Percentiles rank a stretch among this genome's conserved stretches.
These are phyloP conservation scores for Cephonodes hylas DNA, from an alignment of 2,888 invertebrate species.

Conservation along the genomic window DNA sequence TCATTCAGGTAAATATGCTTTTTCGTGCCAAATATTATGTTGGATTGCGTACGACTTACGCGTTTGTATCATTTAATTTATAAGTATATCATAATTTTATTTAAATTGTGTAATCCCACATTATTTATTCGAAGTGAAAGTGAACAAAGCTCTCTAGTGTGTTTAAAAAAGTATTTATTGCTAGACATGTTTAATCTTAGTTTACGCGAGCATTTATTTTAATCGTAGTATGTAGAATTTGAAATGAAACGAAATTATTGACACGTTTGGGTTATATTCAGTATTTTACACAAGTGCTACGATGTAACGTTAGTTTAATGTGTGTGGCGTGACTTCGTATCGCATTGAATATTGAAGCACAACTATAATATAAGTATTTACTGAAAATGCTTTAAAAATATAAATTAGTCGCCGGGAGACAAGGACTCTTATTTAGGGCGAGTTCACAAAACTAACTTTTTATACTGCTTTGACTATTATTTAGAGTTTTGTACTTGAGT, in stretches of 20 bases:
- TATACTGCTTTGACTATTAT: conserved; percentile 27
- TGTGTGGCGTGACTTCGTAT: neutral
- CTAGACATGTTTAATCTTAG: conserved; percentile 20
- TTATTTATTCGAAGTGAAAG: conserved; percentile 32
- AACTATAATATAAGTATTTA: conserved; percentile 24
- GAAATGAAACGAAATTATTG: conserved; percentile 7
- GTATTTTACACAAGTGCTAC: neutral
- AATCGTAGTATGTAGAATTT: conserved; percentile 18
- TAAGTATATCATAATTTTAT: conserved; percentile 17
- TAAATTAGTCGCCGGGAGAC: conserved; percentile 26
- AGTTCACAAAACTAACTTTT: conserved; percentile 29
- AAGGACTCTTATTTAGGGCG: neutral
- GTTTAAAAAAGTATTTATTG: conserved; percentile 63
- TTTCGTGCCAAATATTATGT: conserved; percentile 44
- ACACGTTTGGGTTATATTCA: neutral
- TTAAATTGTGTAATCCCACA: conserved; percentile 30
- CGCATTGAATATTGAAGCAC: conserved; percentile 18
- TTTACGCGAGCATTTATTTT: conserved; percentile 1
- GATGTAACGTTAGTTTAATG: neutral
- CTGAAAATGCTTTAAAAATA: conserved; percentile 42
- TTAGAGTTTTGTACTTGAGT: conserved; percentile 31
- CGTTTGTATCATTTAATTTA: conserved; percentile 19
- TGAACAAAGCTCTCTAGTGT: conserved; percentile 59
- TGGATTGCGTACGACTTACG: conserved; percentile 27
- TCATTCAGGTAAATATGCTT: conserved; percentile 22